Evolutionary conservation across 2,797 vertebrate genomes (phyloP), one percentile per base, ranked within the genome.

Genomic region (Craterocephalus amniculus): DNA sequence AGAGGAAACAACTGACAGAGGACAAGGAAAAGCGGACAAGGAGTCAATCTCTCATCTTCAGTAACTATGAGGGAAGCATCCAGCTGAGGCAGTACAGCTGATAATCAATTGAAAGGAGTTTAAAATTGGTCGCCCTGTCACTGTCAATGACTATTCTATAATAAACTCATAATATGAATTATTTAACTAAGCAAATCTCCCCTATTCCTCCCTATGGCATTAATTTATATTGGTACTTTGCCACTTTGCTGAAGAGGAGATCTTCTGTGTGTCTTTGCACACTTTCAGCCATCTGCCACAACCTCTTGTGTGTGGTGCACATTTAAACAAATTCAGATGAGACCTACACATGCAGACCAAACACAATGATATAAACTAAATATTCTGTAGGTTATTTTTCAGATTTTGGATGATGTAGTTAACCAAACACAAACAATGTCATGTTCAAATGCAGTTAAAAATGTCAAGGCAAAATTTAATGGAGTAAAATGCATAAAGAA

Each of bases 51-150:
- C 16, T 38, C n/a, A 65, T 58, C 72, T 66, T 55, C 24, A 64
- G 18, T 13, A 45, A 24, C 35, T 35, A 38, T 59, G 26, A 63
- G n/a, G 43, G 51, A 55, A 79, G 24, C 40, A 6, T 54, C 16
- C 55, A 62, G 63, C 73, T 77, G 55, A 58, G 62, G 57, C 35
- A 58, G 58, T 0, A 43, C 31, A 66, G 56, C 24, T 4, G 20
- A 58, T 58, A 2, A 0, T 62, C 13, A 52, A 60, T 67, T 74
- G 11, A 66, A 55, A 67, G 36, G 48, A 57, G 67, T 74, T 72
- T 72, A 72, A 84, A 86, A 81, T 59, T 78, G 83, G 80, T 87
- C 80, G 80, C 1, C 45, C 20, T 64, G 57, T 84, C 40, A 78
- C 63, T 57, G 52, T 72, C 55, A 38, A 72, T 79, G 52, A 38